A percentile compares a stretch with the other conserved stretches of the same genome.
Evolutionary conservation across 1,140 invertebrate species (phyloP).

Genomic region (Telenomus remus): DNA sequence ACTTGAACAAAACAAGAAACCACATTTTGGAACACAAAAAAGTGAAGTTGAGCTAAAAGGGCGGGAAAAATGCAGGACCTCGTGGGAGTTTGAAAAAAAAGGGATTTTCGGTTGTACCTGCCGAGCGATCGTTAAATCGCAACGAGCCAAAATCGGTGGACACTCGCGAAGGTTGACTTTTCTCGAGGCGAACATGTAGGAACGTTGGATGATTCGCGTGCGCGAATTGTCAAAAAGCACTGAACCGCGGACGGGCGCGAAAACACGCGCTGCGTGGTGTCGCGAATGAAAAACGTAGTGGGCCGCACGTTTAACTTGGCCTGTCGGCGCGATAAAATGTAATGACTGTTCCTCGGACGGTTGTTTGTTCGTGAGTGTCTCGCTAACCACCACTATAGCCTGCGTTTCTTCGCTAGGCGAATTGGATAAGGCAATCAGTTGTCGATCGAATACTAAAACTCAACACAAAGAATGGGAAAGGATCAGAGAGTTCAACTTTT

Average conservation of each 20-base stretch:
- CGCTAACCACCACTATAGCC: slow-evolving; percentile 42
- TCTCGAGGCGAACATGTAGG: slow-evolving; percentile 51
- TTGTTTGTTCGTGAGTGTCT: slow-evolving; percentile 52
- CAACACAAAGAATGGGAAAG: slow-evolving; percentile 46
- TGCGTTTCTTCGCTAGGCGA: slow-evolving; percentile 49
- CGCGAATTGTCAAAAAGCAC: not conserved
- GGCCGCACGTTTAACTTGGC: slow-evolving; percentile 33
- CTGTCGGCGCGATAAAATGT: slow-evolving; percentile 47
- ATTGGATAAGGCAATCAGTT: slow-evolving; percentile 53
- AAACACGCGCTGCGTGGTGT: slow-evolving; percentile 51
- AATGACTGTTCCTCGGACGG: slow-evolving; percentile 46
- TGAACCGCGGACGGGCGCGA: slow-evolving; percentile 11
- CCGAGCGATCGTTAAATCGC: slow-evolving; percentile 54
- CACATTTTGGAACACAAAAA: too few relatives aligned
- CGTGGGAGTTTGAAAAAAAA: not conserved
- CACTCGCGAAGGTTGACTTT: slow-evolving; percentile 49
- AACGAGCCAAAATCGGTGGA: slow-evolving; percentile 53
- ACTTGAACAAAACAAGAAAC: too few relatives aligned
- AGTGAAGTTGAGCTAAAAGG: not conserved
- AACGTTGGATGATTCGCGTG: slow-evolving; percentile 14
- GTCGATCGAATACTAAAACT: slow-evolving; percentile 35
- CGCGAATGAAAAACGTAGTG: slow-evolving; percentile 41
- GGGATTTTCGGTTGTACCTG: slow-evolving; percentile 31
- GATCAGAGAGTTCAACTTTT: slow-evolving; percentile 44
- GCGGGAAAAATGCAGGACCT: not conserved